A percentile compares a stretch with the other conserved stretches of the same genome.
Conservation (phyloP, 2,888 invertebrate species). For the Doris montereyensis region DNA sequence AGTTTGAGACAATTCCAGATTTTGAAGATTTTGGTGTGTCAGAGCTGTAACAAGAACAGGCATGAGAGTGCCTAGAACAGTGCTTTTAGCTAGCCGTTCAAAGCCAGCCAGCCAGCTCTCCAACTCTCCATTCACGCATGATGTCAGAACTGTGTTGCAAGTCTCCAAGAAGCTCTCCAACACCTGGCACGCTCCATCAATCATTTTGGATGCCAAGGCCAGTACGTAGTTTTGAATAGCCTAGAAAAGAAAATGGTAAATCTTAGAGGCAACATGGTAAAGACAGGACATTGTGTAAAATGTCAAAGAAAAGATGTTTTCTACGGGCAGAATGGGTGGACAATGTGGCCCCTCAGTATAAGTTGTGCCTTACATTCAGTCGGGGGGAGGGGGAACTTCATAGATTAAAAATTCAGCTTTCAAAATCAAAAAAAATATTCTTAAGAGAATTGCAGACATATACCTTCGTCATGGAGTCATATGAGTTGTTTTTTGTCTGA, state of each 20-base stretch:
- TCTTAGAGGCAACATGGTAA: no score
- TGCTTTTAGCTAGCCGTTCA: conserved; percentile 69
- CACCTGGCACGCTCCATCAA: conserved; percentile 65
- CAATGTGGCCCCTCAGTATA: no score
- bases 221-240: conserved; percentile 57
- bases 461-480: no score
- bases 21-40: conserved; percentile 66
- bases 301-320: neutral
- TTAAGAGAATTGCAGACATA: no score
- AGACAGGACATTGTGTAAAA: no score
- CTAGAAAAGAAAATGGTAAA: conserved; percentile 45
- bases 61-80: conserved; percentile 69
- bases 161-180: conserved; percentile 67
- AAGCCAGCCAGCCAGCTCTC: conserved; percentile 65
- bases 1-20: conserved; percentile 62
- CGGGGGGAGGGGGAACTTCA: no score
- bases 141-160: conserved; percentile 60
- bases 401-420: no score
- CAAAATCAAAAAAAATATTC: no score
- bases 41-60: conserved; percentile 68
- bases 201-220: conserved; percentile 61
- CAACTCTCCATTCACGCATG: conserved; percentile 54
- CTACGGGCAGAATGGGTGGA: neutral
- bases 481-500: no score
- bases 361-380: no score